phyloP scores from a whole-genome alignment of 2,113 vertebrate genomes.

The Pyxicephalus adspersus region DNA sequence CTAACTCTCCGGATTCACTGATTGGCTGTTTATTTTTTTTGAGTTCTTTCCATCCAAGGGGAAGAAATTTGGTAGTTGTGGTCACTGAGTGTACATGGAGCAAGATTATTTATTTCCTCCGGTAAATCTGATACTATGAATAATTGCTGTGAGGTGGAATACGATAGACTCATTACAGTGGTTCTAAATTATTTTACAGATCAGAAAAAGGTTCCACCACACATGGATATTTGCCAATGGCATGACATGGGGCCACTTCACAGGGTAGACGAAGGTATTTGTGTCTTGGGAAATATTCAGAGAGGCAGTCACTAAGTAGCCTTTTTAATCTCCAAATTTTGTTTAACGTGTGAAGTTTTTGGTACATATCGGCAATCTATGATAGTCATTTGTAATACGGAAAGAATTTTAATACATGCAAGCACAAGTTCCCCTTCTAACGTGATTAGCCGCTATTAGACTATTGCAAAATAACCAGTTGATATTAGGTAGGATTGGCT shows the following conservation, averaged over 20 bases:
- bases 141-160: conserved; percentile 6
- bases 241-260: no score
- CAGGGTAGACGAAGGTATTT: neutral
- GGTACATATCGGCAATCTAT: no score
- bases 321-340: no score
- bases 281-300: neutral
- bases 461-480: no score
- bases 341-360: no score
- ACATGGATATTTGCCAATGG: no score
- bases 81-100: conserved; percentile 16
- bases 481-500: no score
- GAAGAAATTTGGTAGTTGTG: conserved; percentile 28
- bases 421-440: no score
- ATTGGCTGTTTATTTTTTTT: conserved; percentile 39
- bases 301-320: neutral
- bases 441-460: no score
- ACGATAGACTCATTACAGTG: neutral
- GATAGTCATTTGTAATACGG: no score
- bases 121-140: conserved; percentile 7
- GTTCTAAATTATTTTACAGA: conserved; percentile 8
- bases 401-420: no score
- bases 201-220: neutral
- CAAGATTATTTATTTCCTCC: neutral
- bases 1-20: conserved; percentile 9
- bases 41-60: conserved; percentile 25